These are phyloP conservation scores for Ephestia elutella DNA, from an alignment of 1,140 invertebrate species.

Conservation along the genomic window DNA sequence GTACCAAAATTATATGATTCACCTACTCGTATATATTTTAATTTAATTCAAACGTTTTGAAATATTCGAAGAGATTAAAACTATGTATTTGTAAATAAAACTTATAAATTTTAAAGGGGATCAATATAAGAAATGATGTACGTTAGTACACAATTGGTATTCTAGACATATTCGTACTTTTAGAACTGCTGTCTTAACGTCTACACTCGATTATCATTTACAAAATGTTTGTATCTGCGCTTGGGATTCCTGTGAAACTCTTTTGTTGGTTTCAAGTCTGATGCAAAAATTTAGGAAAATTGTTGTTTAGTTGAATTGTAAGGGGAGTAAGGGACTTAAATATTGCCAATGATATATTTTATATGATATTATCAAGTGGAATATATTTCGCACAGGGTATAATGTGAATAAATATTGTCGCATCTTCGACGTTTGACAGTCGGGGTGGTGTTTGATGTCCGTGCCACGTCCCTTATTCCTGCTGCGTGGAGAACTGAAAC, in stretches of 20 bases:
- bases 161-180: conserved; percentile 66
- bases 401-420: conserved; percentile 55
- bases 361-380: conserved; percentile 58
- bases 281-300: conserved; percentile 47
- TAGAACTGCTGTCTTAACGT: conserved; percentile 60
- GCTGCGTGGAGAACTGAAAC: conserved; percentile 61
- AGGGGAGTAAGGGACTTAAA: conserved; percentile 64
- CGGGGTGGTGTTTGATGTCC: conserved; percentile 30
- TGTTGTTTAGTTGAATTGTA: conserved; percentile 55
- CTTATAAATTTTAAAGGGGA: conserved; percentile 70
- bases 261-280: conserved; percentile 12
- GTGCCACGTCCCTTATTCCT: conserved; percentile 69
- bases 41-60: conserved; percentile 10
- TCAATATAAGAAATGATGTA: conserved; percentile 67
- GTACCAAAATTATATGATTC: conserved; percentile 4
- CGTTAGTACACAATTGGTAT: conserved; percentile 65
- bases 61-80: conserved; percentile 37
- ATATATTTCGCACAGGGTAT: conserved; percentile 67
- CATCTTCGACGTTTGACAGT: conserved; percentile 16
- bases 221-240: conserved; percentile 36
- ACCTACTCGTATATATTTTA: conserved; percentile 5
- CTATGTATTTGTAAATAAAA: conserved; percentile 68
- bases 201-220: conserved; percentile 42
- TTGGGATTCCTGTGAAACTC: conserved; percentile 33
- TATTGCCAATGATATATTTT: conserved; percentile 61